Evolutionary conservation across 2,797 vertebrate species (phyloP), one percentile per base, ranked within the genome.

Genomic region (Cyprinella venusta): DNA sequence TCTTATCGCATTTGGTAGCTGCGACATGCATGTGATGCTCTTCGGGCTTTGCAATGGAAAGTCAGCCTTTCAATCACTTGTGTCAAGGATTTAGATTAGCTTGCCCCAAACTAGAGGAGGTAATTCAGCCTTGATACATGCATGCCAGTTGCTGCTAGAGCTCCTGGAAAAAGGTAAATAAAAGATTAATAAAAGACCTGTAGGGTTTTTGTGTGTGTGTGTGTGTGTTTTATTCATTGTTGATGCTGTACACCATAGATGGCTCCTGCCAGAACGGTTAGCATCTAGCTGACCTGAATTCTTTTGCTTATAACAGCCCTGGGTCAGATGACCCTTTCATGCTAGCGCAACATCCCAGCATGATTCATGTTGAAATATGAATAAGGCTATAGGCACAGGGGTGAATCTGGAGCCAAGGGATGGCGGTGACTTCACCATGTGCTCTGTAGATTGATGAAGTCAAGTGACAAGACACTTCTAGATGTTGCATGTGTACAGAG

Each of bases 241-340:
- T 74, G 15, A 72, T 71, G 54, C 48, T 72, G 40, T 54, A 52
- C 61, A 72, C 71, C 40, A 54, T 84, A 26, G 81, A 80, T 78
- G 63, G 68, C 79, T 84, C 74, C 61, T 80, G 61, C 81, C 79
- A 85, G 76, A 72, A 76, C 13, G 71, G 82, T 84, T 83, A 85
- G 75, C 83, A 84, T 89, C 76, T 81, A 54, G 67, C 86, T 90
- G 86, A 89, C 86, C 85, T 87, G 86, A 79, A 87, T 89, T 90
- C 81, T 72, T 61, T 80, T 63, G 76, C 81, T 80, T 70, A 77
- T 84, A 79, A 64, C 81, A 81, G 87, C 81, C 87, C 54, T 64
- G 87, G 88, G 84, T 87, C 83, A 85, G 81, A 81, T 78, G 85
- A 77, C 71, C 74, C 81, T 84, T 82, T 87, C 86, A 86, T 89